Evolutionary conservation across 2,113 vertebrate species (phyloP).

Genomic region (Cathartes aura): DNA sequence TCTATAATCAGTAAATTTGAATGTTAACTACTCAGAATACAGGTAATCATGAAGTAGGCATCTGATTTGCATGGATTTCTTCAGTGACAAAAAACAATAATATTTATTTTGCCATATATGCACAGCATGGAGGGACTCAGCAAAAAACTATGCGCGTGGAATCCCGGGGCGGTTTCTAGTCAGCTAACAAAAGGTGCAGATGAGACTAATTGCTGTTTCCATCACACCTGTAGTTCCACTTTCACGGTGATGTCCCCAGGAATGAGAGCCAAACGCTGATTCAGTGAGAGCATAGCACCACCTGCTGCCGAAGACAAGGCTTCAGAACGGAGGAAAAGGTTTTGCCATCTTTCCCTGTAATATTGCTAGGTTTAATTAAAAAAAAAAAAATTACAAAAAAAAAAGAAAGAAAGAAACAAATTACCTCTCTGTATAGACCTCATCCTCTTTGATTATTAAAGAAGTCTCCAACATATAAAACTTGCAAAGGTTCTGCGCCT

Average conservation of each 20-base stretch:
- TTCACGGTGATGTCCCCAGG: no score
- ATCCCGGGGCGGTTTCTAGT: not conserved
- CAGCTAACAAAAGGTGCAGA: not conserved
- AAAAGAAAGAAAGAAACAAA: fast-evolving
- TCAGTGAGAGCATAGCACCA: not conserved
- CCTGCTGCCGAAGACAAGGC: not conserved
- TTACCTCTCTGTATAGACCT: not conserved
- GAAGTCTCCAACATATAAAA: not conserved
- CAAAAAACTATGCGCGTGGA: fast-evolving
- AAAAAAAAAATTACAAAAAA: not conserved
- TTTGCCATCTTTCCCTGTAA: fast-evolving
- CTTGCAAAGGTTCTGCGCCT: not conserved
- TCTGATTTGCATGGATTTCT: not conserved
- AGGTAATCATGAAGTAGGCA: not conserved
- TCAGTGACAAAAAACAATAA: not conserved
- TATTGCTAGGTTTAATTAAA: not conserved
- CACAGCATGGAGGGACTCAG: not conserved
- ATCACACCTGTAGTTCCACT: fast-evolving
- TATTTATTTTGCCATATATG: not conserved
- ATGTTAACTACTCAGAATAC: not conserved
- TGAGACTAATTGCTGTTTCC: not conserved
- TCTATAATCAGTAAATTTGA: not conserved
- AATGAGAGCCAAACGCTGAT: not conserved
- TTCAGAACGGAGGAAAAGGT: not conserved
- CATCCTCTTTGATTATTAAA: not conserved